Evolutionary conservation across 2,888 invertebrate species (phyloP).

Genomic region (Metallyticus violacea): DNA sequence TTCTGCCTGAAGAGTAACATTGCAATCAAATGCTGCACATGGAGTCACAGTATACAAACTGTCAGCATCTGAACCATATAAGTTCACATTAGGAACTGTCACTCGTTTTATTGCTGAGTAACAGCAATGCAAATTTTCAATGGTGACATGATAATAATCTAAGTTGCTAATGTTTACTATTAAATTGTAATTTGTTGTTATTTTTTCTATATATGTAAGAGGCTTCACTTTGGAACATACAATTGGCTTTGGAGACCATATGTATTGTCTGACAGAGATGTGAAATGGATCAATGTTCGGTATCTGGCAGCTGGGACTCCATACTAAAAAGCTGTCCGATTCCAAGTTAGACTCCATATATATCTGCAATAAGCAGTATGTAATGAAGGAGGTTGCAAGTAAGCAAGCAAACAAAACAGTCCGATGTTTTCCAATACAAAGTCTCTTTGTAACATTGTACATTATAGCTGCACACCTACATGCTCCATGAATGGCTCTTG

Average conservation of each 20-base stretch:
- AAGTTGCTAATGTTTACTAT: background rate
- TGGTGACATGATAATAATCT: background rate
- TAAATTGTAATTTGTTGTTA: background rate
- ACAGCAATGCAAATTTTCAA: background rate
- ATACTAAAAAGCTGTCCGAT: constrained; percentile 8
- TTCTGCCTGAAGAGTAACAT: background rate
- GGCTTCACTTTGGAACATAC: background rate
- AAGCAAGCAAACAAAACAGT: background rate
- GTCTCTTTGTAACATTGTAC: background rate
- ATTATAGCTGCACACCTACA: background rate
- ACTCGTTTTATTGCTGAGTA: background rate
- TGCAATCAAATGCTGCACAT: background rate
- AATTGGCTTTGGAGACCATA: background rate
- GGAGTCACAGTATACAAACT: background rate
- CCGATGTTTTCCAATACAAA: background rate
- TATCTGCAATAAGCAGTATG: background rate
- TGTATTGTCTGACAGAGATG: constrained; percentile 7
- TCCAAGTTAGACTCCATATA: background rate
- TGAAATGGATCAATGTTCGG: constrained; percentile 30
- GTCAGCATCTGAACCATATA: background rate
- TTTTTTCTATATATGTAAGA: background rate
- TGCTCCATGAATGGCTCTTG: background rate
- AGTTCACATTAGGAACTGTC: background rate
- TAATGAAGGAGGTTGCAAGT: background rate
- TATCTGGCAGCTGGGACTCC: constrained; percentile 26